Percentiles rank a stretch among this genome's conserved stretches.
Evolutionary conservation across 2,888 invertebrate genomes (phyloP).

Genomic region (Xanthorhoe designata): DNA sequence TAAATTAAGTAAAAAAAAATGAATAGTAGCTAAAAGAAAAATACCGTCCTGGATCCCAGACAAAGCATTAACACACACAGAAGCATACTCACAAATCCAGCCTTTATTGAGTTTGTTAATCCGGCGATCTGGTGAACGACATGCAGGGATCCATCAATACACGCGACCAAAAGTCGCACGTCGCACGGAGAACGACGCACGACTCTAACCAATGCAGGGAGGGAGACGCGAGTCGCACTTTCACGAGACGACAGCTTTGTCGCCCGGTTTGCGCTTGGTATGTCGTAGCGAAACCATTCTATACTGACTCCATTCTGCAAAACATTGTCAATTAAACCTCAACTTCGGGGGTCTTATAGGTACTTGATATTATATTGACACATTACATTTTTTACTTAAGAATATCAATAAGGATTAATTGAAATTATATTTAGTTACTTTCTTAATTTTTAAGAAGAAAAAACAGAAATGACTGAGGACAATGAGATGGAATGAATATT

Average conservation of each 20-base stretch:
- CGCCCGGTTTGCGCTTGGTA: constrained; percentile 87
- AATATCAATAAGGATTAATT: too few species aligned
- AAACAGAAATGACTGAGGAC: too few species aligned
- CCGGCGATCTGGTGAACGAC: constrained; percentile 91
- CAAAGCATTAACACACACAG: too few species aligned
- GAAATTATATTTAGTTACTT: too few species aligned
- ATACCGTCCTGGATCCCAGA: too few species aligned
- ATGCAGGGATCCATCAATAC: constrained; percentile 93
- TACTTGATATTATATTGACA: too few species aligned
- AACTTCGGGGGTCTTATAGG: too few species aligned
- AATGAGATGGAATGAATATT: too few species aligned
- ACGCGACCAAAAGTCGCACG: constrained; percentile 91
- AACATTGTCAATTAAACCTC: background rate
- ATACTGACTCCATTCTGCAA: constrained; percentile 73
- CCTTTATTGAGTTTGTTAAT: constrained; percentile 90
- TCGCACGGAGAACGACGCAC: constrained; percentile 84
- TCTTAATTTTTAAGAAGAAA: too few species aligned
- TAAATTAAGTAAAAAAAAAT: too few species aligned
- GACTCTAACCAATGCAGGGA: constrained; percentile 80
- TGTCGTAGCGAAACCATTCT: constrained; percentile 90
- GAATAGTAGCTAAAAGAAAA: too few species aligned
- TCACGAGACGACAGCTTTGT: constrained; percentile 80
- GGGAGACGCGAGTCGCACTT: constrained; percentile 82
- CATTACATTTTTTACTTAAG: too few species aligned
- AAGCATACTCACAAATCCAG: constrained; percentile 88